Percentiles rank a stretch among this genome's conserved stretches.
Conservation (phyloP, 1,140 invertebrate species). For the Anastatus disparis region DNA sequence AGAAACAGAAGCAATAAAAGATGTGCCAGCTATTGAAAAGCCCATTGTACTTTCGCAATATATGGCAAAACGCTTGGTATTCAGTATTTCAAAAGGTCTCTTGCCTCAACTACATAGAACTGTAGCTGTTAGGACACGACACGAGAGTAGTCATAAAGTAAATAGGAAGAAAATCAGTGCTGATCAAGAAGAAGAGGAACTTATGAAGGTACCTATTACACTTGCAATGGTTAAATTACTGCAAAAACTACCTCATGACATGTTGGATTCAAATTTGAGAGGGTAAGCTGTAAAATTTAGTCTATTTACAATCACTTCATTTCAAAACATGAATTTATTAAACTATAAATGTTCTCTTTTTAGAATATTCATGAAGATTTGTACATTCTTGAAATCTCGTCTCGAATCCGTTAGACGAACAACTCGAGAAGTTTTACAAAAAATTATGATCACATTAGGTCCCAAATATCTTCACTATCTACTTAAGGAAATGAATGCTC, state of each 20-base stretch:
- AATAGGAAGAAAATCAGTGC: slow-evolving; percentile 74
- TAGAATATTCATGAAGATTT: slow-evolving; percentile 87
- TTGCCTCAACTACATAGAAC: slow-evolving; percentile 75
- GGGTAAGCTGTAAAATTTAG: slow-evolving; percentile 68
- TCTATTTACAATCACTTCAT: too few relatives aligned
- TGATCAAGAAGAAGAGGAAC: slow-evolving; percentile 87
- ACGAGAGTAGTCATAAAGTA: slow-evolving; percentile 84
- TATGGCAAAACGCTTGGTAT: slow-evolving; percentile 79
- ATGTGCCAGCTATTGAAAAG: slow-evolving; percentile 68
- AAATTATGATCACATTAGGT: slow-evolving; percentile 88
- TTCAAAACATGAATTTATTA: too few relatives aligned
- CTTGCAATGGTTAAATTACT: slow-evolving; percentile 92
- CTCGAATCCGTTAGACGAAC: slow-evolving; percentile 87
- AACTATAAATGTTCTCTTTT: neutral
- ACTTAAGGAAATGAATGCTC: slow-evolving; percentile 81
- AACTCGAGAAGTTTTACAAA: slow-evolving; percentile 88
- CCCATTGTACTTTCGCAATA: slow-evolving; percentile 73
- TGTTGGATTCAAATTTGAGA: slow-evolving; percentile 82
- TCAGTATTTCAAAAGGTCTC: slow-evolving; percentile 66
- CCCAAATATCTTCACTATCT: slow-evolving; percentile 82
- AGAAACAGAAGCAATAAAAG: slow-evolving; percentile 29
- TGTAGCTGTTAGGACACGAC: slow-evolving; percentile 78
- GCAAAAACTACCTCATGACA: slow-evolving; percentile 82
- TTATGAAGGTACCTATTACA: slow-evolving; percentile 90
- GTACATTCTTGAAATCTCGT: slow-evolving; percentile 88